Conservation (phyloP, 1,140 invertebrate genomes). For the Microplitis demolitor region DNA sequence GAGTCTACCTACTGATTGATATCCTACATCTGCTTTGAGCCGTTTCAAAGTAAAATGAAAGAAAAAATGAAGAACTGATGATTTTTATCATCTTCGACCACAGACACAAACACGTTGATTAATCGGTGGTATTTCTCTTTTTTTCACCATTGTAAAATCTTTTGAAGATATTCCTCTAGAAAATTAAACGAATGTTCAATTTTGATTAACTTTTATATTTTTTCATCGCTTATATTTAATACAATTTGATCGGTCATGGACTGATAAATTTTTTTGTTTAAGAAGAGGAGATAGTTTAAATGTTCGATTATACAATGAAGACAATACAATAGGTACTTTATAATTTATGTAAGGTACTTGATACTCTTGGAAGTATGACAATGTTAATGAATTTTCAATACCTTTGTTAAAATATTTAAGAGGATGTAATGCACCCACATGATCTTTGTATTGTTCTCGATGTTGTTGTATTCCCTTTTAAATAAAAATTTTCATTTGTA, state of each 20-base stretch:
- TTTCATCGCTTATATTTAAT: constrained; percentile 2
- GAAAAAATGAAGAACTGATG: no score
- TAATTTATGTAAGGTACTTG: neutral
- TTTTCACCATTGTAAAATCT: no score
- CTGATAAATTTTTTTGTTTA: neutral
- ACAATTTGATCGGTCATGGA: neutral
- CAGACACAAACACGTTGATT: no score
- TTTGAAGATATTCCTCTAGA: no score
- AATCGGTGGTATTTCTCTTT: no score
- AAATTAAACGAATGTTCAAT: no score
- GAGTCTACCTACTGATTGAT: no score
- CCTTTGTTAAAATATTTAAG: neutral
- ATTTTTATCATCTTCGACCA: no score
- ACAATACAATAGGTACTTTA: neutral
- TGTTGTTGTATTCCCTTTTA: neutral
- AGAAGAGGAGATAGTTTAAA: neutral
- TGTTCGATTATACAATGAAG: neutral
- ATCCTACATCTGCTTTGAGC: no score
- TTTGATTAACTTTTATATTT: neutral
- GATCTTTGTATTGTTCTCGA: neutral
- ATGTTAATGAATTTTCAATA: neutral
- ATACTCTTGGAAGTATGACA: neutral
- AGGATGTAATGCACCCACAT: neutral
- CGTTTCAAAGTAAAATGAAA: no score
- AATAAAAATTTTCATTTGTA: neutral